Evolutionary conservation across 2,888 invertebrate genomes (phyloP).

Genomic region (Neoaliturus tenellus): DNA sequence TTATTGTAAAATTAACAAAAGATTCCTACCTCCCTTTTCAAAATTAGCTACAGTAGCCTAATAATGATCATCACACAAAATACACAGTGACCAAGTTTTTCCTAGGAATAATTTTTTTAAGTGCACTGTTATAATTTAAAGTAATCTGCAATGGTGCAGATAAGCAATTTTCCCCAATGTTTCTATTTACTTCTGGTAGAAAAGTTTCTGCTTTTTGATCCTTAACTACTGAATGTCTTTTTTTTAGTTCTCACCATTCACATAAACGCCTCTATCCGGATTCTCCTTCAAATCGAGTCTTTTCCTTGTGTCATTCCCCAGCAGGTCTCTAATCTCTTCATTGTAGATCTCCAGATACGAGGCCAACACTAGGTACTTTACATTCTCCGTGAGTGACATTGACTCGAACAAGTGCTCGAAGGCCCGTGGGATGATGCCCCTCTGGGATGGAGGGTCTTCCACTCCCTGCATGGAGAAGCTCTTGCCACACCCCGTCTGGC

Average conservation of each 20-base stretch:
- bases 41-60: too few species aligned
- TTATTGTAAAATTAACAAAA: too few species aligned
- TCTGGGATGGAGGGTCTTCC: constrained; percentile 71
- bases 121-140: too few species aligned
- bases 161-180: too few species aligned
- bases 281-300: constrained; percentile 82
- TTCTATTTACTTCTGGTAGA: too few species aligned
- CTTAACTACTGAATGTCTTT: too few species aligned
- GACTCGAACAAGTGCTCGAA: constrained; percentile 94
- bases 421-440: constrained; percentile 84
- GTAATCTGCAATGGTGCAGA: too few species aligned
- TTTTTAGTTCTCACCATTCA: constrained; percentile 78
- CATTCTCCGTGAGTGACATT: constrained; percentile 81
- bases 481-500: constrained; percentile 95
- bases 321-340: constrained; percentile 84
- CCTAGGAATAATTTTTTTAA: too few species aligned
- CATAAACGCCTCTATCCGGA: constrained; percentile 80
- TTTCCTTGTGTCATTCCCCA: constrained; percentile 77
- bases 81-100: too few species aligned
- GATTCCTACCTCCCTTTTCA: too few species aligned
- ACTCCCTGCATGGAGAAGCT: constrained; percentile 93
- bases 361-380: constrained; percentile 85
- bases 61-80: too few species aligned
- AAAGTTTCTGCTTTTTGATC: too few species aligned
- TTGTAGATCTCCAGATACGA: constrained; percentile 92